Evolutionary conservation across 2,113 vertebrate genomes (phyloP), one percentile per base, ranked within the genome.

Genomic region (Istiophorus platypterus): DNA sequence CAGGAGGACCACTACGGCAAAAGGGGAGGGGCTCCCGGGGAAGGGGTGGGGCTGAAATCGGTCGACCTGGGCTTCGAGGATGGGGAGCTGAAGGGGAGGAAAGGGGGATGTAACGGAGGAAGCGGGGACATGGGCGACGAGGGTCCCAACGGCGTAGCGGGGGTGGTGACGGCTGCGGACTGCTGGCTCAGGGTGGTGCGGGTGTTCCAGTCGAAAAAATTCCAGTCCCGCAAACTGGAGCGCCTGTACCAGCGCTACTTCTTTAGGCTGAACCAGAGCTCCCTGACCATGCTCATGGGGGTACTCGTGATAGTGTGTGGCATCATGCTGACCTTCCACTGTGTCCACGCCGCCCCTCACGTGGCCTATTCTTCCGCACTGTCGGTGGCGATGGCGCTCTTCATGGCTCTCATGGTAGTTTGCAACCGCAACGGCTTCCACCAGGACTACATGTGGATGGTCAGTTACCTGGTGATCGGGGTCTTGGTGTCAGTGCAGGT

Each of bases 201-300:
- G 74, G 96, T 99, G 72, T 99, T 99, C 90, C 97, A 97, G 91
- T 99, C 98, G 0, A 99, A 99, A 89, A 98, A 97, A 77, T 99
- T 99, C 93, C 97, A 96, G 87, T 99, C 98, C 0, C 93, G 96
- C 88, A 99, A 99, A 88, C 94, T 99, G 95, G 98, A 99, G 91
- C 96, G 97, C 4, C 96, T 99, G 8, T 99, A 99, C 95, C 98
- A 99, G 93, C 97, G 98, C 45, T 99, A 99, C 94, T 99, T 99
- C 93, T 99, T 99, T 90, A 95, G 98, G 91, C 97, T 99, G 93
- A 99, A 99, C 95, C 98, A 99, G 96, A 99, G 97, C 95, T 98
- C 97, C 69, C 93, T 99, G 85, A 98, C 98, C 0, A 97, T 99
- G 96, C 95, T 99, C 62, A 98, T 99, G 98, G 98, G 97, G 0